These are phyloP conservation scores for Mesorhabditis belari DNA, from an alignment of 2,888 invertebrate genomes.

Conservation along the genomic window DNA sequence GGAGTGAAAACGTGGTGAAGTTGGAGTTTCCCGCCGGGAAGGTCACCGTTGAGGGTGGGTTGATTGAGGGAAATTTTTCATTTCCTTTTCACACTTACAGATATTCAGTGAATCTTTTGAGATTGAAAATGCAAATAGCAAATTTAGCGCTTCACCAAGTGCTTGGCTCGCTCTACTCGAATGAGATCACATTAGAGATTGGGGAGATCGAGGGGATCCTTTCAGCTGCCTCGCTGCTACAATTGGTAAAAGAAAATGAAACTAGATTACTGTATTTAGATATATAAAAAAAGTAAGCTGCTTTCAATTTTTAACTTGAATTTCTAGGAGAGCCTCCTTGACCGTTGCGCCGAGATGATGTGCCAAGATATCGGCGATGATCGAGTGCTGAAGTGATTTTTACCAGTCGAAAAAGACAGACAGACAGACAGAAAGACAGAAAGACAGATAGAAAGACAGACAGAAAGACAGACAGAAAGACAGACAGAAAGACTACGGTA, in stretches of 20 bases:
- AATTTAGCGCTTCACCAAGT: conserved; percentile 42
- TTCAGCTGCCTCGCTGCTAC: conserved; percentile 34
- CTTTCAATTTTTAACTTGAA: too few species aligned
- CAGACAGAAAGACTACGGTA: too few species aligned
- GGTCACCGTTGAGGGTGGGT: conserved; percentile 26
- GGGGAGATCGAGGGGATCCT: too few species aligned
- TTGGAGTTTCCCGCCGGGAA: conserved; percentile 33
- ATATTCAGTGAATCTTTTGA: too few species aligned
- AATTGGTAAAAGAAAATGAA: conserved; percentile 15
- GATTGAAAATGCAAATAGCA: too few species aligned
- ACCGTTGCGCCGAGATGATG: conserved; percentile 31
- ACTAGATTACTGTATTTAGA: background rate
- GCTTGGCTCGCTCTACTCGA: conserved; percentile 38
- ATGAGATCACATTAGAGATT: conserved; percentile 38
- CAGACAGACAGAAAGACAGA: too few species aligned
- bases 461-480: too few species aligned
- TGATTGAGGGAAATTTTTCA: background rate
- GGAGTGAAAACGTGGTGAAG: conserved; percentile 12
- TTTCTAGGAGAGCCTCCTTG: conserved; percentile 24
- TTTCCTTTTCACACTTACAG: too few species aligned
- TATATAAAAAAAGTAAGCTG: too few species aligned
- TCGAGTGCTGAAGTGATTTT: conserved; percentile 21
- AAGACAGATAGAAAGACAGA: too few species aligned
- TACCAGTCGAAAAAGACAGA: conserved; percentile 26
- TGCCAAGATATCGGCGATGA: conserved; percentile 13